Evolutionary conservation across 2,888 invertebrate species (phyloP), one percentile per base, ranked within the genome.

Genomic region (Apamea monoglypha): DNA sequence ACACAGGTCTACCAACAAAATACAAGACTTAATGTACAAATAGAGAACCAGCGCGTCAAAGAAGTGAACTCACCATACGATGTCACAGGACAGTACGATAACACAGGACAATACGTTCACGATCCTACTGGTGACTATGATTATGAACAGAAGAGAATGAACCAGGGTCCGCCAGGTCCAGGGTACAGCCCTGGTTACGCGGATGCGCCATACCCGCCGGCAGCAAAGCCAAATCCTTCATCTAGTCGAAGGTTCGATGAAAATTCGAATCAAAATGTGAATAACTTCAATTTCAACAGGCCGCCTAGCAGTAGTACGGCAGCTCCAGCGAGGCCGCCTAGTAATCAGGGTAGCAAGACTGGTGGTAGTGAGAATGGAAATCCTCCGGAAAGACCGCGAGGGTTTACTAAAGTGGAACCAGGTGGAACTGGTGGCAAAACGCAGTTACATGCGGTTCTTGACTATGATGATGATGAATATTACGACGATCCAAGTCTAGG

Each of bases 371-470:
- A 89, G 75, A 93, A 86, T 91, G 93, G 91, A 85, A 85, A 92
- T 32, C 97, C 96, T 84, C 97, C 97, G 1, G 96, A 97, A 77
- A 96, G 97, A 83, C 97, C 97, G 56, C 97, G 98, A 6, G 97
- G 97, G 10, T 98, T 97, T 91, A 98, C 98, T 25, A 97, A 97
- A 90, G 98, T 98, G 67, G 96, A 97, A 90, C 92, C 94, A 8
- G 97, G 97, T 83, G 96, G 97, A 2, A 96, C 95, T 81, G 98
- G 96, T 90, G 95, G 96, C 29, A 97, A 97, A 92, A 98, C 98
- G 2, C 98, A 98, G 88, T 94, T 98, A 80, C 98, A 98, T 93
- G 98, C 98, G 7, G 97, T 98, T 40, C 96, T 98, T 73, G 98
- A 98, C 92, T 98, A 98, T 90, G 98, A 93, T 25, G 92, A 98